Conservation (phyloP, 2,113 vertebrate species). For the Xenopus borealis region DNA sequence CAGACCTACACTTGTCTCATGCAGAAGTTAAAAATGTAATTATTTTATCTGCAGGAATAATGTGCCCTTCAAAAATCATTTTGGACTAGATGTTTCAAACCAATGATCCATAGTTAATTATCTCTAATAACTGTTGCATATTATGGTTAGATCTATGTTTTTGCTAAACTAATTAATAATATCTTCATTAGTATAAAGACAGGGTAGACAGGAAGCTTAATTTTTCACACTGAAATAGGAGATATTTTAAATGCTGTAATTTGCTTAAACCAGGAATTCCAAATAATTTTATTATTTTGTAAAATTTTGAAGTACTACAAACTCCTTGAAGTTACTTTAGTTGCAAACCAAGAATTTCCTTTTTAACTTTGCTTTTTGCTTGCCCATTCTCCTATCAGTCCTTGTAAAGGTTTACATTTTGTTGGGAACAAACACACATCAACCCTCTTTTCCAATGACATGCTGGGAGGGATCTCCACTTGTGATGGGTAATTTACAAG, state of each 20-base stretch:
- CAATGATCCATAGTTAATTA: slow-evolving; percentile 86
- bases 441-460: too few relatives aligned
- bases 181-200: slow-evolving; percentile 84
- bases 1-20: slow-evolving; percentile 67
- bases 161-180: slow-evolving; percentile 86
- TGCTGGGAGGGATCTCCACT: too few relatives aligned
- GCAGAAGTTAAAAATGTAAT: slow-evolving; percentile 83
- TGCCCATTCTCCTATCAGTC: too few relatives aligned
- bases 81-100: slow-evolving; percentile 83
- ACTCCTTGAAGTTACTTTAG: not conserved
- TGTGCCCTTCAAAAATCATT: slow-evolving; percentile 84
- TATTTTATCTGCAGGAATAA: slow-evolving; percentile 85
- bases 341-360: too few relatives aligned
- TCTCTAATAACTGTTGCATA: slow-evolving; percentile 87
- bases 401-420: too few relatives aligned
- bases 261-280: slow-evolving; percentile 80
- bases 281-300: slow-evolving; percentile 77
- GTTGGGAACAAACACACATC: too few relatives aligned
- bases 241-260: slow-evolving; percentile 83
- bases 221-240: slow-evolving; percentile 82
- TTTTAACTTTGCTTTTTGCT: too few relatives aligned
- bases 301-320: slow-evolving; percentile 67
- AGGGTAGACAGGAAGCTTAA: slow-evolving; percentile 80
- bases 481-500: too few relatives aligned
- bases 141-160: slow-evolving; percentile 85